These are phyloP conservation scores for Drosophila formosana DNA, from an alignment of 2,888 invertebrate species.

Conservation along the genomic window DNA sequence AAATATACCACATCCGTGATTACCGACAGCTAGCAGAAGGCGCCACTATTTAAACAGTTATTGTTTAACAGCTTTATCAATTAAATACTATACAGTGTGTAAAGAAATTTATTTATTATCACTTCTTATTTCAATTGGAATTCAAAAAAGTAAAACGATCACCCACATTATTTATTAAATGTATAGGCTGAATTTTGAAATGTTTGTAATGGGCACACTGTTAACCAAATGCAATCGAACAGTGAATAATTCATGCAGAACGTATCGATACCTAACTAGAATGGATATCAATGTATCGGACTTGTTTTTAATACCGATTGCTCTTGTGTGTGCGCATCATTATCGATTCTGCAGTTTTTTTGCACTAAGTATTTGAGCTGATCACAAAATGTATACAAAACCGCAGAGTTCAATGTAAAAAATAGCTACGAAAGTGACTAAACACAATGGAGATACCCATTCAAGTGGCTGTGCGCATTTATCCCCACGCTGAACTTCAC, in stretches of 20 bases:
- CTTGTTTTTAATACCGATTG: conserved; percentile 35
- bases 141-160: no score
- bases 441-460: conserved; percentile 89
- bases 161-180: no score
- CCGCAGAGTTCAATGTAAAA: conserved; percentile 53
- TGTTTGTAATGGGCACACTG: neutral
- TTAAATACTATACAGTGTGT: neutral
- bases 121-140: no score
- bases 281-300: neutral
- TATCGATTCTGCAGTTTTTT: conserved; percentile 78
- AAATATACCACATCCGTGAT: neutral
- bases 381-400: conserved; percentile 55
- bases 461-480: conserved; percentile 90
- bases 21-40: neutral
- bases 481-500: conserved; percentile 83
- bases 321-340: conserved; percentile 59
- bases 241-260: neutral
- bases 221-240: neutral
- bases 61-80: neutral
- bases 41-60: neutral
- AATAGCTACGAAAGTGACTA: conserved; percentile 28
- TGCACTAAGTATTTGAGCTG: conserved; percentile 37
- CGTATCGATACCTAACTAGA: neutral
- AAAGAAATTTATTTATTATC: no score
- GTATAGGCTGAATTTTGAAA: no score